Evolutionary conservation across 1,140 invertebrate genomes (phyloP), one percentile per base, ranked within the genome.

Genomic region (Euschistus heros): DNA sequence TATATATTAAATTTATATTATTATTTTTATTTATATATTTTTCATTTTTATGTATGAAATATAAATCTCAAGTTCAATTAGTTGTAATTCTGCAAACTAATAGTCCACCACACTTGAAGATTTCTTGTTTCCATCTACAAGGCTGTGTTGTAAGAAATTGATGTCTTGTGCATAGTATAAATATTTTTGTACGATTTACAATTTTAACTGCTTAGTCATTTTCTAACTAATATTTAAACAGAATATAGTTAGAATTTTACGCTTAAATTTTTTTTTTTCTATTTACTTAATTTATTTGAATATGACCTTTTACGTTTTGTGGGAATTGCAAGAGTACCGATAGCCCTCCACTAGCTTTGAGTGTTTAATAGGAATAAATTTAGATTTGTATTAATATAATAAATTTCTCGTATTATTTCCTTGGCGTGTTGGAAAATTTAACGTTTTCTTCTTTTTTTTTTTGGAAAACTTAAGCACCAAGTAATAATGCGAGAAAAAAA

Each of bases 91-190:
- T 57, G 54, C 22, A 57, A 57, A 15, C 54, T 57, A 24, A 57
- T 57, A 57, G 54, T 57, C 54, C 54, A 57, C 24, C 54, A 24
- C 54, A 24, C 24, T 24, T 24, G 54, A 57, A 24, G 54, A 26
- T 24, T 24, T 57, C 15, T 22, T 57, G 15, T 24, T 57, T 57
- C 24, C 54, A 57, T 57, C 54, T 26, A 57, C 24, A 24, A 24
- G 54, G 54, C 54, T 57, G 54, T 57, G 54, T 57, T 24, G 24
- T 37, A 57, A 24, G 54, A 57, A 57, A 57, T 24, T 24, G 54
- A 57, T 24, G 18, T 57, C 54, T 57, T 57, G 54, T 57, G 54
- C 24, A 57, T 57, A 57, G 54, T 57, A 57, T 57, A 57, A 22
- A 26, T 57, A 57, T 57, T 57, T 57, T 57, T 57, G 18, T 57